These are phyloP conservation scores for Heteropelma amictum DNA, from an alignment of 2,888 invertebrate species.

Conservation along the genomic window DNA sequence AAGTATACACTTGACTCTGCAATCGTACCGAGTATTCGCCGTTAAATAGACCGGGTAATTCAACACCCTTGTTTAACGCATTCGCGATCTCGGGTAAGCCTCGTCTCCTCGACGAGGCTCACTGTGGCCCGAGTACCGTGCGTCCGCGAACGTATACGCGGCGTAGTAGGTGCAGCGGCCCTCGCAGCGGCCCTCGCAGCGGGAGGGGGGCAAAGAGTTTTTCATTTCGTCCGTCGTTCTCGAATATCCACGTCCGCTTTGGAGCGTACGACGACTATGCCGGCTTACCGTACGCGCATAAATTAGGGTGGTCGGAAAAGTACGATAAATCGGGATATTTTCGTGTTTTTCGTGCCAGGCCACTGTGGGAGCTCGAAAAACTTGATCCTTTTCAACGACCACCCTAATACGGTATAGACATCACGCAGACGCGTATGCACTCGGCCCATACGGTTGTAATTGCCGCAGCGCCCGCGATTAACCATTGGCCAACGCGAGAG, in stretches of 20 bases:
- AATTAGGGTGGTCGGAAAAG: too few relatives aligned
- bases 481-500: slow-evolving; percentile 60
- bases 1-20: background rate
- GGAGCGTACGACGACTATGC: too few relatives aligned
- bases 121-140: background rate
- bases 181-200: background rate
- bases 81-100: slow-evolving; percentile 41
- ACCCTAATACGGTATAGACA: too few relatives aligned
- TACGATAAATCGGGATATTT: too few relatives aligned
- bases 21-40: background rate
- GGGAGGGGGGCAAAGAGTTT: too few relatives aligned
- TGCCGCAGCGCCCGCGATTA: slow-evolving; percentile 68
- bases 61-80: slow-evolving; percentile 45
- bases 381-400: too few relatives aligned
- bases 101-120: slow-evolving; percentile 23
- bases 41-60: slow-evolving; percentile 43
- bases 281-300: too few relatives aligned
- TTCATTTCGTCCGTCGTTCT: slow-evolving; percentile 21
- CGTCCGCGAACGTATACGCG: background rate
- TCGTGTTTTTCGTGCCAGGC: too few relatives aligned
- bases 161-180: background rate
- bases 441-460: slow-evolving; percentile 67
- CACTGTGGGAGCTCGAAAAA: too few relatives aligned
- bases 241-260: slow-evolving; percentile 45
- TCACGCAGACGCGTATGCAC: too few relatives aligned